Evolutionary conservation across 2,113 vertebrate species (phyloP).

Genomic region (Erpornis zantholeuca): DNA sequence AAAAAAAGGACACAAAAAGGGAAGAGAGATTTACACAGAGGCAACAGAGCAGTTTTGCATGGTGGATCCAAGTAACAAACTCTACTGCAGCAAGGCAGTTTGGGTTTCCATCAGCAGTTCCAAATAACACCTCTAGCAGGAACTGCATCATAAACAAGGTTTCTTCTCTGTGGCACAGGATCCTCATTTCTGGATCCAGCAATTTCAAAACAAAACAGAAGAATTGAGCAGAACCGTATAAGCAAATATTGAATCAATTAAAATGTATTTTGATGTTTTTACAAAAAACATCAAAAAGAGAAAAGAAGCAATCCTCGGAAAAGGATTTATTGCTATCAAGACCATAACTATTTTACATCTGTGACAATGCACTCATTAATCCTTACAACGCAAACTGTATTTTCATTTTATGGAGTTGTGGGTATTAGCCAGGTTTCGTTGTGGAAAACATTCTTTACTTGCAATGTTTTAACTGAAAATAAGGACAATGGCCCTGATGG

Average conservation of each 20-base stretch:
- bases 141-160: background rate
- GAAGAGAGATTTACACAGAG: background rate
- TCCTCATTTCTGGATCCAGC: background rate
- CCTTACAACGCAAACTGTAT: background rate
- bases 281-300: background rate
- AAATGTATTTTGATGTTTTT: background rate
- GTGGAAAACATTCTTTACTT: background rate
- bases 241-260: background rate
- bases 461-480: background rate
- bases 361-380: background rate
- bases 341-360: background rate
- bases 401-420: background rate
- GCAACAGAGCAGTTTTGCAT: background rate
- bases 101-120: background rate
- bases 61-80: background rate
- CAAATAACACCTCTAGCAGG: background rate
- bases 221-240: fast-evolving
- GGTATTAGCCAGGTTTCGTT: background rate
- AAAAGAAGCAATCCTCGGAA: background rate
- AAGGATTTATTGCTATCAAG: background rate
- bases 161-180: background rate
- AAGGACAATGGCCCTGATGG: background rate
- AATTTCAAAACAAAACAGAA: background rate
- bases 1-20: background rate
- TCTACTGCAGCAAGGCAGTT: background rate